A percentile compares a stretch with the other conserved stretches of the same genome.
Evolutionary conservation across 2,113 vertebrate genomes (phyloP).

Genomic region (Mellivora capensis): DNA sequence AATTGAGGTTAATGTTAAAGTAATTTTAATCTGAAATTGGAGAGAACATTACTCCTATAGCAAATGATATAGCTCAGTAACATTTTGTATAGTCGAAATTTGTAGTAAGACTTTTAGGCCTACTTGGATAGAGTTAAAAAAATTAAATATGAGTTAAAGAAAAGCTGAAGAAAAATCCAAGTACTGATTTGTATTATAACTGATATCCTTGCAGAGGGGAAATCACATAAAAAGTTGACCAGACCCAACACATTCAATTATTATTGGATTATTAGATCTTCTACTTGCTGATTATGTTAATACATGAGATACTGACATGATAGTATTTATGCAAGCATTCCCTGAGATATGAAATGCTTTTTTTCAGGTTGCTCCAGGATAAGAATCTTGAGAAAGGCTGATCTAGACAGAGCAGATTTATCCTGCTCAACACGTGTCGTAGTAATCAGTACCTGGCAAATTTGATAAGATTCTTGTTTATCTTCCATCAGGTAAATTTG

Average conservation of each 20-base stretch:
- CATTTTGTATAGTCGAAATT: not conserved
- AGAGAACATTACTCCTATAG: not conserved
- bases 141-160: not conserved
- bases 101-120: not conserved
- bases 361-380: not conserved
- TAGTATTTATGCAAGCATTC: not conserved
- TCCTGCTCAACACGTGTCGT: not conserved
- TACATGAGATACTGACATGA: not conserved
- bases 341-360: not conserved
- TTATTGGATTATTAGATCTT: not conserved
- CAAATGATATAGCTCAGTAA: not conserved
- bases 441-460: not conserved
- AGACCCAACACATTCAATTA: not conserved
- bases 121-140: not conserved
- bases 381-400: not conserved
- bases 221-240: not conserved
- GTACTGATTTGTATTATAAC: not conserved
- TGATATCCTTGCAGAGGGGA: not conserved
- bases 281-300: not conserved
- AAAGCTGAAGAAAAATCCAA: not conserved
- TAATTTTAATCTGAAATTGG: not conserved
- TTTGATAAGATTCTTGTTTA: not conserved
- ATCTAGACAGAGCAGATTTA: not conserved
- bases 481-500: not conserved
- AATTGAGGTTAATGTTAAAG: not conserved